Percentiles rank a stretch among this genome's conserved stretches.
Evolutionary conservation across 1,140 invertebrate species (phyloP).

Genomic region (Calliopsis andreniformis): DNA sequence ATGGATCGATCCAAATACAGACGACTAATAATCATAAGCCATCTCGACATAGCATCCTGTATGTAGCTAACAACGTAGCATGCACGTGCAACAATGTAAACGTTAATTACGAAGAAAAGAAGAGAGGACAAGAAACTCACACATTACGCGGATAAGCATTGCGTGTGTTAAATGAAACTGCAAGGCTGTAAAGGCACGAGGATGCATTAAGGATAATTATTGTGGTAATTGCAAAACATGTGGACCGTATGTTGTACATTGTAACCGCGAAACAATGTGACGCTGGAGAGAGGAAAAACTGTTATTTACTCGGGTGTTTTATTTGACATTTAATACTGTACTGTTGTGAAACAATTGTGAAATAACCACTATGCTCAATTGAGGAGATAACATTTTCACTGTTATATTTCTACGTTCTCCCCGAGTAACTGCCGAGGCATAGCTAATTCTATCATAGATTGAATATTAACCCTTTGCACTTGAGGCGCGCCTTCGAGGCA

Average conservation of each 20-base stretch:
- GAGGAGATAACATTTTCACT: background rate
- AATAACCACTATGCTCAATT: background rate
- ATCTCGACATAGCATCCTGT: background rate
- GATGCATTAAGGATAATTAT: background rate
- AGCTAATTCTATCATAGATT: background rate
- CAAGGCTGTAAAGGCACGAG: background rate
- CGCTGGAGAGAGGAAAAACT: background rate
- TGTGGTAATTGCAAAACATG: background rate
- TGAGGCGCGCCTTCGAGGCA: background rate
- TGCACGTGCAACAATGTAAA: background rate
- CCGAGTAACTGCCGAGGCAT: no score
- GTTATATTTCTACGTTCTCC: background rate
- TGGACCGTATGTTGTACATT: background rate
- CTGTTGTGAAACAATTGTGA: background rate
- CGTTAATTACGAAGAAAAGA: background rate
- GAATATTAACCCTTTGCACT: conserved; percentile 6
- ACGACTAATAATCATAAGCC: conserved; percentile 22
- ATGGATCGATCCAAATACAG: conserved; percentile 17
- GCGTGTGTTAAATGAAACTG: background rate
- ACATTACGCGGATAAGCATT: background rate
- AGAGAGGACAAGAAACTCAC: background rate
- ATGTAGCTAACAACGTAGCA: no score
- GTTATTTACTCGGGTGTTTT: background rate
- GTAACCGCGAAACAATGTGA: background rate
- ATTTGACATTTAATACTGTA: background rate